Base-by-base conservation (phyloP, 30 jellyfish, hydroid and myxozoan species). In the Hydractinia echinata region DNA sequence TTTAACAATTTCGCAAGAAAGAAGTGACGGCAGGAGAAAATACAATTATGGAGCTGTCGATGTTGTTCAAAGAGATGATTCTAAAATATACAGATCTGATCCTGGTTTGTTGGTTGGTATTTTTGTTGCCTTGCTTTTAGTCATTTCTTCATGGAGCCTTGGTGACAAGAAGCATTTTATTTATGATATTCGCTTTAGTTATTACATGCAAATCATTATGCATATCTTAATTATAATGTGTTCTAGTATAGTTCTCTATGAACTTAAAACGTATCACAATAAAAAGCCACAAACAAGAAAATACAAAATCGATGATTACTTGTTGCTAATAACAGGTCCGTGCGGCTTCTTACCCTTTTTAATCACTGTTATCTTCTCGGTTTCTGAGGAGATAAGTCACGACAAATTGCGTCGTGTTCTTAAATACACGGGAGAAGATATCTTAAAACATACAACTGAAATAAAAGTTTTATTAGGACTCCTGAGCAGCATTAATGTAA, bases 71-170 rank as follows among this genome's bases (percentile, higher is more conserved):
- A n/a, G 54, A 77, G 85, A 77, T 4, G 85, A 77, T 39, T 77
- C 85, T 44, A 77, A 77, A 21, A 8, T 16, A 30, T 77, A 77
- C 73, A 77, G 60, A 54, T 77, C 85, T 7, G 85, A 77, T 55
- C 85, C 85, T 4, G 85, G 85, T 11, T 49, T 77, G 14, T 54
- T 77, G 55, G 15, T 77, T 18, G 85, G 85, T 4, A 77, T 77
- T 53, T 44, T 77, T 56, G 51, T 61, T 54, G 73, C 85, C 8
- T 53, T 64, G 44, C n/a, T 77, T 48, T 60, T 77, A 54, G 14
- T 77, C 10, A 55, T 77, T 1, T 77, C 85, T 8, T 77, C 85
- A 0, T 77, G 85, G 85, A 77, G 85, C 73, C 50, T 77, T 55
- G 72, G 60, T 10, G 53, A 16, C 53, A 61, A 52, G 18, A 8